phyloP scores from a whole-genome alignment of 1,140 invertebrate species.

The Calosoma granatense region DNA sequence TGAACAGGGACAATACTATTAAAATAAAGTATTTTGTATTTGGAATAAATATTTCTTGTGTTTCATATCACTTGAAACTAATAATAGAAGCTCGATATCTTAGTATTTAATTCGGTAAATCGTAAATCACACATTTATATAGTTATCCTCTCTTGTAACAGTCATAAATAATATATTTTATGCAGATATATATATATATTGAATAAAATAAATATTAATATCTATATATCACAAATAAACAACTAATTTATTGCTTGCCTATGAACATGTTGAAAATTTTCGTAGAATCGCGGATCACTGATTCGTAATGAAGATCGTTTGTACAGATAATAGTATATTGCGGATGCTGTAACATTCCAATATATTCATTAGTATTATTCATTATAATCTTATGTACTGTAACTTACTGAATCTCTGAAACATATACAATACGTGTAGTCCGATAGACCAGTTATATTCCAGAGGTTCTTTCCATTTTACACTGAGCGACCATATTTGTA shows the following conservation, averaged over 20 bases:
- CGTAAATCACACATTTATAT: not conserved
- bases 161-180: not conserved
- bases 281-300: not conserved
- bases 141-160: no score
- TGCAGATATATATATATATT: not conserved
- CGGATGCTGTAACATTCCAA: not conserved
- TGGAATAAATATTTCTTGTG: no score
- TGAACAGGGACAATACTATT: no score
- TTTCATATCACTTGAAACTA: no score
- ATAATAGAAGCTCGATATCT: not conserved
- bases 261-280: not conserved
- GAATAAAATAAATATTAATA: not conserved
- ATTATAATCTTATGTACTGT: not conserved
- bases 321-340: not conserved
- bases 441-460: not conserved
- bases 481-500: not conserved
- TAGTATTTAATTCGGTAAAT: not conserved
- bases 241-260: slow-evolving; percentile 1
- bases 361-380: not conserved
- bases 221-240: not conserved
- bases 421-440: not conserved
- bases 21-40: no score
- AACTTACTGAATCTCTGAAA: slow-evolving; percentile 4
- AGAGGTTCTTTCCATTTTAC: not conserved
- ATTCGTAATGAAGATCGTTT: not conserved